Conservation (phyloP, 2,113 vertebrate genomes). For the Recurvirostra avosetta region DNA sequence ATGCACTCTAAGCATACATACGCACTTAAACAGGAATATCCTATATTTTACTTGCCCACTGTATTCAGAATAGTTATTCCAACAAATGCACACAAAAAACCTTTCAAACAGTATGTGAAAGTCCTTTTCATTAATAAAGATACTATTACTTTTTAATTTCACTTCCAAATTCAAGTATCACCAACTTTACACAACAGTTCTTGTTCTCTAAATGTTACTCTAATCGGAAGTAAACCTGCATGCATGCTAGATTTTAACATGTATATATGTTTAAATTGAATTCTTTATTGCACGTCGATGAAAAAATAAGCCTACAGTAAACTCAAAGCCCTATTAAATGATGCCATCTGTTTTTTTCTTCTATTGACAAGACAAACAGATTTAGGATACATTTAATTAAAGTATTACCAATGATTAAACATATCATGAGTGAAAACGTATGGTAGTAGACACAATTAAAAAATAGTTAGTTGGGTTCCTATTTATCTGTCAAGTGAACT, state of each 20-base stretch:
- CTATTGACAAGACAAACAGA: not conserved
- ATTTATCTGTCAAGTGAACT: constrained; percentile 45
- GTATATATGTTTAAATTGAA: not conserved
- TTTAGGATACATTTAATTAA: constrained; percentile 55
- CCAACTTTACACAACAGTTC: not conserved
- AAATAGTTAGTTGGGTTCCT: constrained; percentile 31
- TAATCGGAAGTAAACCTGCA: not conserved
- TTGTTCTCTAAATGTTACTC: not conserved
- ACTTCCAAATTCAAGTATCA: not conserved
- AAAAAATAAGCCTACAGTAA: not conserved
- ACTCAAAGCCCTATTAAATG: not conserved
- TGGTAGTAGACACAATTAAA: constrained; percentile 36
- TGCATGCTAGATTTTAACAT: not conserved
- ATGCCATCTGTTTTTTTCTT: not conserved
- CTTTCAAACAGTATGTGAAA: not conserved
- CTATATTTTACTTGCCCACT: not conserved
- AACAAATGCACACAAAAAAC: not conserved
- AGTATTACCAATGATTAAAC: constrained; percentile 37
- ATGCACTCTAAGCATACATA: not conserved
- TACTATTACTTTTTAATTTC: not conserved
- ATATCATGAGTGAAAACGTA: constrained; percentile 7
- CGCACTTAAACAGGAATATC: not conserved
- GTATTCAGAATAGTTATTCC: not conserved
- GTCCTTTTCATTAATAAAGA: not conserved
- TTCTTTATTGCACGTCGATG: not conserved